These are phyloP conservation scores for Dicentrarchus labrax DNA, from an alignment of 2,113 vertebrate species.

Conservation along the genomic window DNA sequence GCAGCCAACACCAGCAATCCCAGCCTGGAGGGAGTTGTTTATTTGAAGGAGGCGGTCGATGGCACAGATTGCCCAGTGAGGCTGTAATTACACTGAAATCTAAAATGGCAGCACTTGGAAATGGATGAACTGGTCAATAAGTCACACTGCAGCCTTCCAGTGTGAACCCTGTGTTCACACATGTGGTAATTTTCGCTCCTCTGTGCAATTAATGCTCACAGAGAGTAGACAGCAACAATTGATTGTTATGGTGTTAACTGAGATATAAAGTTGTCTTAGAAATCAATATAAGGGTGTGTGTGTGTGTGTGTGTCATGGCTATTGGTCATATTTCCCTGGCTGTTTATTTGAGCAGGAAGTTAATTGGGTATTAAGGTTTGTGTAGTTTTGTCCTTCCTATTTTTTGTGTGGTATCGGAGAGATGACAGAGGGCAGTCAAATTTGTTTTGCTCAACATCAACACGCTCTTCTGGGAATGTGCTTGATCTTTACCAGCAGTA, in stretches of 20 bases:
- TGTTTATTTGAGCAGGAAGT: conserved; percentile 33
- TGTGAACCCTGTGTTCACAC: conserved; percentile 68
- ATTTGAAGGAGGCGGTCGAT: conserved; percentile 71
- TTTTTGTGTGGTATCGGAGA: not conserved
- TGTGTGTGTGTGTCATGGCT: conserved; percentile 18
- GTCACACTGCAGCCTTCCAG: conserved; percentile 59
- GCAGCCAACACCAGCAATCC: conserved; percentile 42
- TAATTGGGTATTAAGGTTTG: conserved; percentile 32
- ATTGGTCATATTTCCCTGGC: conserved; percentile 43
- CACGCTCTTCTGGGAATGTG: not conserved
- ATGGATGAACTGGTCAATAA: conserved; percentile 82
- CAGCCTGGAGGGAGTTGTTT: conserved; percentile 71
- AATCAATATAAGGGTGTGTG: conserved; percentile 53
- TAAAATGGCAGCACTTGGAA: conserved; percentile 80
- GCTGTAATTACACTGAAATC: conserved; percentile 88
- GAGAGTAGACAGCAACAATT: conserved; percentile 79
- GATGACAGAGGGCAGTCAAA: not conserved
- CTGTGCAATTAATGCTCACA: conserved; percentile 76
- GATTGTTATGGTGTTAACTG: conserved; percentile 87
- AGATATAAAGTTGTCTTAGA: conserved; percentile 47
- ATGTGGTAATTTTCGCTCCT: conserved; percentile 74
- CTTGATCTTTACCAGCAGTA: not conserved
- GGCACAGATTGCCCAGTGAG: conserved; percentile 78
- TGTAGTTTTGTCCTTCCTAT: not conserved
- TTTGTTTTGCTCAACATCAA: conserved; percentile 31